Base-by-base conservation (phyloP, 2,888 invertebrate genomes). In the Caenorhabditis drosophilae region DNA sequence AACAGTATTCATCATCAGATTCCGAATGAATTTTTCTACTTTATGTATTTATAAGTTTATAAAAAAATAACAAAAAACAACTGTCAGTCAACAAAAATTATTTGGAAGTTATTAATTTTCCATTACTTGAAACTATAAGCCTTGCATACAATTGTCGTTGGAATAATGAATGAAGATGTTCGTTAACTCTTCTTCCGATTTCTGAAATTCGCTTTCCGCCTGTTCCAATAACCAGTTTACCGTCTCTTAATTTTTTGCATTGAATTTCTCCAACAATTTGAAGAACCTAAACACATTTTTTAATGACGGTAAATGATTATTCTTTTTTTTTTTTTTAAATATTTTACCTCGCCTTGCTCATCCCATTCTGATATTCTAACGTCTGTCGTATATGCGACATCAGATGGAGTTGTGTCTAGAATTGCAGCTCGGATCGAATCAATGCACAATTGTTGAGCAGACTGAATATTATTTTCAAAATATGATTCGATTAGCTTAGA, bases 341-440 rank as follows among this genome's bases (percentile, higher is more conserved):
- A 41, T 27, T 27, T 27, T 31, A 66, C 53, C 50, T 76, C 74
- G 54, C 72, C 74, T 6, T 76, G 50, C 35, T 76, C 73, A 16
- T 52, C 44, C 77, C 76, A 80, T 20, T 82, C 80, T 22, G 53
- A 45, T 15, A 83, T 70, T 44, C 69, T 58, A 1, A 84, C 87
- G 61, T 87, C 86, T 3, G 64, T 42, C 2, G 54, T 50, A 42
- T 75, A 75, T 0, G 96, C 96, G 41, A 96, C 88, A 86, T 95
- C 92, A 73, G 92, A 88, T 0, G 90, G 89, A 41, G 95, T 85
- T 80, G 89, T 88, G 82, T 97, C 92, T 60, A 97, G 84, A 38
- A 95, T 87, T 74, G 90, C 90, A 1, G 93, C 92, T 77, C 90
- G 88, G 0, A 96, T 90, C 55, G 90, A 89, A 73, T 89, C 88